Evolutionary conservation across 2,113 vertebrate genomes (phyloP).

Genomic region (Varanus salvator): DNA sequence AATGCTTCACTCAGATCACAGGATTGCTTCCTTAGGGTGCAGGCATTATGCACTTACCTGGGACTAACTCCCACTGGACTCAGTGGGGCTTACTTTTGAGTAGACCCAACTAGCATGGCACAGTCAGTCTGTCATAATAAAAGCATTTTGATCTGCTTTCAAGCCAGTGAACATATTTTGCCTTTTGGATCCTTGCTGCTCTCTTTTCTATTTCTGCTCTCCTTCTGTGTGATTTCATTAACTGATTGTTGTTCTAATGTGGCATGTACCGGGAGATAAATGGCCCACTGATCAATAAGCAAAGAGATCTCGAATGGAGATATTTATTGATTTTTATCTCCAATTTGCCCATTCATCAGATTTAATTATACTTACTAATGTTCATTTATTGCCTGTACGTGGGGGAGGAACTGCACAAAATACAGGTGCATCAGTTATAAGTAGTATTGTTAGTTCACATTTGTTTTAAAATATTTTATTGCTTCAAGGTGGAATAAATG

Average conservation of each 20-base stretch:
- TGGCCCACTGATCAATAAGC: slow-evolving; percentile 63
- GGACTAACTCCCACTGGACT: too few species aligned
- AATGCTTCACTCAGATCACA: too few species aligned
- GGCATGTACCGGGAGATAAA: slow-evolving; percentile 59
- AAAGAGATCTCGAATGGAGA: slow-evolving; percentile 56
- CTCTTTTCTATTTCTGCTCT: slow-evolving; percentile 53
- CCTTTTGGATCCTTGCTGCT: slow-evolving; percentile 18
- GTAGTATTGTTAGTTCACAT: slow-evolving; percentile 23
- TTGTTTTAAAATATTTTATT: slow-evolving; percentile 35
- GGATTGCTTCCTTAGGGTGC: too few species aligned
- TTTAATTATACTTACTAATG: slow-evolving; percentile 68
- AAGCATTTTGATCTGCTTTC: slow-evolving; percentile 33
- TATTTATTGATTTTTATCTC: slow-evolving; percentile 66
- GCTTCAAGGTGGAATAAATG: background rate
- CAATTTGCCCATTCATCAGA: slow-evolving; percentile 54
- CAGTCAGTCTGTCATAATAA: background rate
- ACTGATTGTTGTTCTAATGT: slow-evolving; percentile 66
- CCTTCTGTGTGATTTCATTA: slow-evolving; percentile 68
- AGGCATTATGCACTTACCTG: too few species aligned
- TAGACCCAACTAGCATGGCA: background rate
- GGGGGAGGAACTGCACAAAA: slow-evolving; percentile 28
- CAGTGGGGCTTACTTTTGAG: too few species aligned
- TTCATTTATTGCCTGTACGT: slow-evolving; percentile 37
- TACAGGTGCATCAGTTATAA: slow-evolving; percentile 41
- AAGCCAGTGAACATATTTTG: slow-evolving; percentile 10